phyloP scores from a whole-genome alignment of 2,888 invertebrate genomes.

The Disparrhopalites patrizii region DNA sequence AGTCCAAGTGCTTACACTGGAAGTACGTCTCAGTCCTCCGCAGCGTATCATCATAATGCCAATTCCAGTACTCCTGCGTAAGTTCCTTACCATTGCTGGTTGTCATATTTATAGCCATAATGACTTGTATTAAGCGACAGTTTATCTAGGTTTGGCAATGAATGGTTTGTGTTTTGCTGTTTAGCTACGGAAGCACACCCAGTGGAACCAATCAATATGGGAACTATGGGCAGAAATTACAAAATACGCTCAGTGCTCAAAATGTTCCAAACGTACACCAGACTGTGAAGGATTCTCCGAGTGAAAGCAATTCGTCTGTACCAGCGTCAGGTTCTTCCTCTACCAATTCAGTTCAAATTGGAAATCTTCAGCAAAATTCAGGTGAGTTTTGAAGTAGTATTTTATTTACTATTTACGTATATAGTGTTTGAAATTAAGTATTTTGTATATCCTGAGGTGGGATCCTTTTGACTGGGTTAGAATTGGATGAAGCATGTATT shows the following conservation, averaged over 20 bases:
- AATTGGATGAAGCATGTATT: background rate
- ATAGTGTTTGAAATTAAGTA: no score
- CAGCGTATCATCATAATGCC: conserved; percentile 39
- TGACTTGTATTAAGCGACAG: background rate
- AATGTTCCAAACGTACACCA: conserved; percentile 14
- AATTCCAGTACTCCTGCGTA: conserved; percentile 25
- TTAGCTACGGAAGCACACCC: conserved; percentile 37
- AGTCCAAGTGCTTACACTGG: conserved; percentile 26
- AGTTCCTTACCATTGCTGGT: background rate
- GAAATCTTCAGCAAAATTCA: conserved; percentile 42
- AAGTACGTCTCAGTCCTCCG: conserved; percentile 33
- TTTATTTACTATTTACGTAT: background rate
- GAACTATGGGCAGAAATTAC: conserved; percentile 41
- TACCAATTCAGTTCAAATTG: conserved; percentile 38
- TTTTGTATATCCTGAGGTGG: no score
- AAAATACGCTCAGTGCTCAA: conserved; percentile 26
- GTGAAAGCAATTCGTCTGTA: conserved; percentile 40
- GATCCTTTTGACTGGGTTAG: no score
- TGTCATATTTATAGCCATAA: background rate
- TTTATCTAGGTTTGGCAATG: background rate
- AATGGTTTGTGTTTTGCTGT: background rate
- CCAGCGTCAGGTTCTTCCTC: conserved; percentile 39
- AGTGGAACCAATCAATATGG: conserved; percentile 42
- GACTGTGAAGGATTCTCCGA: conserved; percentile 36
- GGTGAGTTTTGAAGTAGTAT: conserved; percentile 27